Conservation (phyloP, 2,113 vertebrate species). For the Mandrillus leucophaeus region DNA sequence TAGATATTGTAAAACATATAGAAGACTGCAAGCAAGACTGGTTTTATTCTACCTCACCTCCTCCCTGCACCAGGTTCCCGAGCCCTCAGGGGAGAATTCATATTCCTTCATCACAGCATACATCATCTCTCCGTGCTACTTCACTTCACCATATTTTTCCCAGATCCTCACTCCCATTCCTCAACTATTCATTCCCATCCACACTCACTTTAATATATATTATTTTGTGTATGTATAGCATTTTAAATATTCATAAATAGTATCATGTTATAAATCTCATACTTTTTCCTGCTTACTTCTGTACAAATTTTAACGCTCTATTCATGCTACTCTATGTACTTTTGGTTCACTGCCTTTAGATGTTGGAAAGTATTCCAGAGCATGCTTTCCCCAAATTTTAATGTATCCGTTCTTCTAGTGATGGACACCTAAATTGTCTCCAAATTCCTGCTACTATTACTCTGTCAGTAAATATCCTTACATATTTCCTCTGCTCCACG, state of each 20-base stretch:
- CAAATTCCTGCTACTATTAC: background rate
- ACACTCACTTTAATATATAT: background rate
- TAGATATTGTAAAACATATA: background rate
- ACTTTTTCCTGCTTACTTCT: background rate
- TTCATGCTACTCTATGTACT: background rate
- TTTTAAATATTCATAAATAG: slow-evolving; percentile 7
- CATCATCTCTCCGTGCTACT: background rate
- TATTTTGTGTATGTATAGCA: background rate
- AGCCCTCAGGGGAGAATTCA: background rate
- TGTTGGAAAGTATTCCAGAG: background rate
- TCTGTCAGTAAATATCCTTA: background rate
- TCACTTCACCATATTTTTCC: background rate
- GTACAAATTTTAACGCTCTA: background rate
- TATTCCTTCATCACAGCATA: background rate
- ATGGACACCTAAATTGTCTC: background rate
- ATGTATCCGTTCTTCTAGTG: background rate
- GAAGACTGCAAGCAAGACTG: background rate
- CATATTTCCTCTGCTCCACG: background rate
- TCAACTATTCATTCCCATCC: background rate
- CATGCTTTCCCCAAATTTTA: background rate
- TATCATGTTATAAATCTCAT: background rate
- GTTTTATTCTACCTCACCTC: background rate
- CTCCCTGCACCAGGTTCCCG: background rate
- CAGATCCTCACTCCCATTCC: background rate
- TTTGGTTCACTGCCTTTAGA: background rate